These are phyloP conservation scores for Rhinogobio ventralis DNA, from an alignment of 2,797 vertebrate genomes.

Conservation along the genomic window DNA sequence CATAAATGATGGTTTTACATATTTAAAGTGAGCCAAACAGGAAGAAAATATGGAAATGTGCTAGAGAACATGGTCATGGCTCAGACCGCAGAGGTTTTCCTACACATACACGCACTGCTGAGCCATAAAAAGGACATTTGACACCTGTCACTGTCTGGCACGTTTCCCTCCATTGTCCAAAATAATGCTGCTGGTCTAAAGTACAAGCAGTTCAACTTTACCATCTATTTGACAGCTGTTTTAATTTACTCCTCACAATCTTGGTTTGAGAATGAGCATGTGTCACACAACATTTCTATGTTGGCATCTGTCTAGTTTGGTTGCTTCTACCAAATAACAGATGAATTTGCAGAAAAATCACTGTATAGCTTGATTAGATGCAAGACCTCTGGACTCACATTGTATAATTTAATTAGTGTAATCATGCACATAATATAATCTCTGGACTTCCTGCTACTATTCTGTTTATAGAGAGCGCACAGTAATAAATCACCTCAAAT, in stretches of 20 bases:
- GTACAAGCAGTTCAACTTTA: neutral
- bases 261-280: neutral
- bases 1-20: conserved; percentile 6
- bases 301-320: neutral
- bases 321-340: neutral
- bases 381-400: conserved; percentile 1
- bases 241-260: neutral
- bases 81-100: conserved; percentile 6
- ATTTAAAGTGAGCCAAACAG: conserved; percentile 16
- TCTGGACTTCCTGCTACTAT: conserved; percentile 14
- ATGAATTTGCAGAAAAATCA: neutral
- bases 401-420: conserved; percentile 31
- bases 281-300: neutral
- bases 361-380: neutral
- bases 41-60: conserved; percentile 3
- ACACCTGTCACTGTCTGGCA: conserved; percentile 21
- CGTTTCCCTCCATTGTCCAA: neutral
- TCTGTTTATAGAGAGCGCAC: conserved; percentile 33
- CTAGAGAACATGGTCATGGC: conserved; percentile 8
- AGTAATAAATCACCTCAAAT: conserved; percentile 29
- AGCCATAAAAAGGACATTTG: conserved; percentile 28
- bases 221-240: neutral
- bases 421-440: neutral
- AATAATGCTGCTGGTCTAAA: neutral
- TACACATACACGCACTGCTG: conserved; percentile 30